Conservation (phyloP, 64 coral and sea anemone genomes). For the Dendronephthya gigantea region DNA sequence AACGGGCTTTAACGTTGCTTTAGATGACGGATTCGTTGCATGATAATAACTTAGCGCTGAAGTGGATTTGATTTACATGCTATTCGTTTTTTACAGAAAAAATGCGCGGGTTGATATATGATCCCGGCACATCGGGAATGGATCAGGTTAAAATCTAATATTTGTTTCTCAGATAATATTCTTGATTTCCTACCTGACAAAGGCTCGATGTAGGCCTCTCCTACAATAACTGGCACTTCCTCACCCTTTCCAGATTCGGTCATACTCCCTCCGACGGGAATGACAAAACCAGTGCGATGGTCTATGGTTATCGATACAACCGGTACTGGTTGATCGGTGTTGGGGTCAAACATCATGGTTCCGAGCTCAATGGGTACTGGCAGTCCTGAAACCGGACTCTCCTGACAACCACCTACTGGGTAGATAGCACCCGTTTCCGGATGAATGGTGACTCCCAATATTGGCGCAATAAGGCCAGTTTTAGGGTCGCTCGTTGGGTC, state of each 20-base stretch:
- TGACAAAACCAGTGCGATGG: background rate
- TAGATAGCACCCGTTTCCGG: slow-evolving; percentile 56
- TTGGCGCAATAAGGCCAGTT: slow-evolving; percentile 79
- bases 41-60: too few relatives aligned
- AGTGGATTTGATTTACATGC: too few relatives aligned
- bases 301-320: background rate
- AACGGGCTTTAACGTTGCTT: too few relatives aligned
- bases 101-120: background rate
- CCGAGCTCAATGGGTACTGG: background rate
- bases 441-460: slow-evolving; percentile 95
- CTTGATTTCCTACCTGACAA: slow-evolving; percentile 43
- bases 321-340: background rate
- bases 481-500: slow-evolving; percentile 66
- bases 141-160: too few relatives aligned
- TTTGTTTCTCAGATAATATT: background rate
- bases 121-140: too few relatives aligned
- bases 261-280: background rate
- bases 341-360: slow-evolving; percentile 4
- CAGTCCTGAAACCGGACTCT: background rate
- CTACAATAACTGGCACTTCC: background rate
- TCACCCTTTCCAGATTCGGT: background rate
- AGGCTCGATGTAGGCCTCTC: slow-evolving; percentile 56
- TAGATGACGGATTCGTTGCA: too few relatives aligned
- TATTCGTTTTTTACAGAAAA: background rate
- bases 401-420: slow-evolving; percentile 4